These are phyloP conservation scores for Malacoraja senta DNA, from an alignment of 2,797 vertebrate genomes.

Conservation along the genomic window DNA sequence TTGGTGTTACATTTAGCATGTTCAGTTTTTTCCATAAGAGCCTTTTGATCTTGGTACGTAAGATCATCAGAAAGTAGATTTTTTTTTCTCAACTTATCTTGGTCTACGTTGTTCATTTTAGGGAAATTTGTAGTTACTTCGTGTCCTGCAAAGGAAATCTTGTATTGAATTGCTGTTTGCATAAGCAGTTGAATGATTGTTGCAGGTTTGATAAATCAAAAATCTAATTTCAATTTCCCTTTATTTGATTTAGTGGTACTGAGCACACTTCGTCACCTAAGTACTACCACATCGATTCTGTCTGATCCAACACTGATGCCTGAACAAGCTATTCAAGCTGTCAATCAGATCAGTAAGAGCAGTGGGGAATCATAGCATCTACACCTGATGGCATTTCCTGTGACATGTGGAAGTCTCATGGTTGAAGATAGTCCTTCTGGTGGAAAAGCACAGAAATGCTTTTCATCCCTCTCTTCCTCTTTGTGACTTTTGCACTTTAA, in stretches of 20 bases:
- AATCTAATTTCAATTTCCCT: not conserved
- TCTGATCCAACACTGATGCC: conserved; percentile 72
- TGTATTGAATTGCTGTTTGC: not conserved
- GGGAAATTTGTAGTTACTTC: not conserved
- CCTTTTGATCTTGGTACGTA: not conserved
- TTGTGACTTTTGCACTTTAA: conserved; percentile 38
- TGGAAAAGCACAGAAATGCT: not conserved
- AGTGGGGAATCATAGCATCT: conserved; percentile 57
- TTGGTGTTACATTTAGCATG: not conserved
- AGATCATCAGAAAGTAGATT: not conserved
- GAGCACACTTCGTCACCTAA: conserved; percentile 76
- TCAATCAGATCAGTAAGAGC: conserved; percentile 51
- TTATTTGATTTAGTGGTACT: conserved; percentile 67
- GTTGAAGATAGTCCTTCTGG: conserved; percentile 10
- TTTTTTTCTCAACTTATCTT: not conserved
- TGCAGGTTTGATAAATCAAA: not conserved
- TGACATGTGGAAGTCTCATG: conserved; percentile 39
- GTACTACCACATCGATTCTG: conserved; percentile 81
- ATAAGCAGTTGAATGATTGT: not conserved
- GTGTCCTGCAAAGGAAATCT: not conserved
- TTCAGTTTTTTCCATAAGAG: not conserved
- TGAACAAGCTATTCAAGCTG: conserved; percentile 73
- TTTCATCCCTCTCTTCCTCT: not conserved
- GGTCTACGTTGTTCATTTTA: not conserved
- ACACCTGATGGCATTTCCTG: conserved; percentile 38